Evolutionary conservation across 2,888 invertebrate genomes (phyloP), one percentile per base, ranked within the genome.

Genomic region (Campoplex capitator): DNA sequence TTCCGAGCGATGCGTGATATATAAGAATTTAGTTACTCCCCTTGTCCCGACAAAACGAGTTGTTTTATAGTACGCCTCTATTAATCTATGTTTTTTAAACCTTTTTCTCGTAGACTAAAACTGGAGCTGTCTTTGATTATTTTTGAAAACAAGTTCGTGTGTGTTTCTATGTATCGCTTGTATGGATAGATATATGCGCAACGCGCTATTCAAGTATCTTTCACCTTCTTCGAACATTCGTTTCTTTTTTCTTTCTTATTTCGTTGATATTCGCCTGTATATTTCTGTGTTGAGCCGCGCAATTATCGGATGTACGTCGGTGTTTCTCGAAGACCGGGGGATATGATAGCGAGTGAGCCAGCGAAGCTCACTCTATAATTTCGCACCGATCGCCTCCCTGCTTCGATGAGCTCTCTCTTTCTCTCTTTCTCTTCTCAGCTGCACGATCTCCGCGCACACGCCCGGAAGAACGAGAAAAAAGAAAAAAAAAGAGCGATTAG

Each of bases 221-320:
- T 70, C 56, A 70, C 70, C 42, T 65, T 79, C 68, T 79, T 38
- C 28, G 9, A 70, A 38, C 9, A 23, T 78, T 35, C 65, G 13
- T 76, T 76, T 16, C 35, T 38, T 38, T 51, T 45, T 54, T 32
- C 35, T 70, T 67, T 38, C 35, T 13, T 74, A 48, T 81, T 70
- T 51, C 38, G 74, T 62, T 68, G 56, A 35, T 38, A 38, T 68
- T 73, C 67, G 18, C 56, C 82, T 75, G 11, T 51, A 11, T 51
- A 16, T 62, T 56, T 65, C 58, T 70, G 42, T 62, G 68, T 58
- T 76, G 79, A 83, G 32, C 76, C 71, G 83, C 71, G 83, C 86
- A 86, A 86, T 86, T 86, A 86, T 81, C 70, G 86, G 67, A 83
- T 71, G 80, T 85, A 78, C 67, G 85, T 54, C 74, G 82, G 65